Evolutionary conservation across 37 sponge, comb jelly and placozoan species (phyloP).

Genomic region (Halichondria panicea): DNA sequence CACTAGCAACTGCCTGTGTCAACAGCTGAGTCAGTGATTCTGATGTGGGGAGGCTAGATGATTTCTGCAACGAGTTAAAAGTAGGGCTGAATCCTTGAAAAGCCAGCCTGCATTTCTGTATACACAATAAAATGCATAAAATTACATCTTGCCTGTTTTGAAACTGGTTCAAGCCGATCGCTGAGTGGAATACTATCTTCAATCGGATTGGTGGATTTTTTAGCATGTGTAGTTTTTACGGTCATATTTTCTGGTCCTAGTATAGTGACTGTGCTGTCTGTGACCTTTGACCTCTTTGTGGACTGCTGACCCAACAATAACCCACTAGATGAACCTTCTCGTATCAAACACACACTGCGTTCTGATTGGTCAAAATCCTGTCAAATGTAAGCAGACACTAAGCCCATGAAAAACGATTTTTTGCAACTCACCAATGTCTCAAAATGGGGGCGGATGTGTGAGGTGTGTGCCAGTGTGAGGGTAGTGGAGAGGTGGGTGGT

Average conservation of each 20-base stretch:
- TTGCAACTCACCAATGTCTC: constrained; percentile 37
- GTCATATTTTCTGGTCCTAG: constrained; percentile 48
- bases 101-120: neutral
- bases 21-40: constrained; percentile 43
- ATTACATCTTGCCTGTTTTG: too few species aligned
- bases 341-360: constrained; percentile 27
- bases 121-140: too few species aligned
- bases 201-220: neutral
- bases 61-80: too few species aligned
- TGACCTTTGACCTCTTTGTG: neutral
- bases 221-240: neutral
- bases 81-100: too few species aligned
- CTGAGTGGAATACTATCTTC: constrained; percentile 15
- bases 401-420: neutral
- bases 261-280: constrained; percentile 4
- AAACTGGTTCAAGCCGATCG: constrained; percentile 2
- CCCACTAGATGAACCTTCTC: constrained; percentile 1
- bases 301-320: neutral
- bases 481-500: neutral
- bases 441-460: constrained; percentile 17
- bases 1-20: constrained; percentile 55
- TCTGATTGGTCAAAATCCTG: constrained; percentile 20
- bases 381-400: neutral
- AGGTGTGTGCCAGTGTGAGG: constrained; percentile 26
- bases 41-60: constrained; percentile 50